These are phyloP conservation scores for Fragum sueziense DNA, from an alignment of 2,888 invertebrate species.

Conservation along the genomic window DNA sequence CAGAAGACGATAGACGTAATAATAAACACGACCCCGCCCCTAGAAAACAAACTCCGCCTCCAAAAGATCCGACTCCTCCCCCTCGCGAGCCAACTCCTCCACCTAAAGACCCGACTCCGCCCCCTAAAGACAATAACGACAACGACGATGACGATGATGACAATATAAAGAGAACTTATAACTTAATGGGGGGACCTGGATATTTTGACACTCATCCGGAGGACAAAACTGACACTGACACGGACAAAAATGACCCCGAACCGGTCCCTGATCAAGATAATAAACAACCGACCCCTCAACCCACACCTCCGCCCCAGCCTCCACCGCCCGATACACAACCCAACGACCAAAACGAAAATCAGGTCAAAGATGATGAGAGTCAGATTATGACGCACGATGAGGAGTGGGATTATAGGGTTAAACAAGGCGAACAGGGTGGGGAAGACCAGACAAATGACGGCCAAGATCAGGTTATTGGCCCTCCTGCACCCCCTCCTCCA, in stretches of 20 bases:
- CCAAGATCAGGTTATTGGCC: background rate
- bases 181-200: background rate
- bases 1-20: background rate
- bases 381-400: background rate
- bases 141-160: slow-evolving; percentile 1
- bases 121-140: slow-evolving; percentile 11
- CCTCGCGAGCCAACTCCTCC: slow-evolving; percentile 40
- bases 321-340: slow-evolving; percentile 26
- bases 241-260: slow-evolving; percentile 28
- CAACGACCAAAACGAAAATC: slow-evolving; percentile 11
- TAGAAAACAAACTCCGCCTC: slow-evolving; percentile 26
- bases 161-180: background rate
- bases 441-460: background rate
- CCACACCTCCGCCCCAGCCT: slow-evolving; percentile 21
- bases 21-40: background rate
- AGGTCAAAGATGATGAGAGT: background rate
- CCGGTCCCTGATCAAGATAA: slow-evolving; percentile 34
- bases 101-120: slow-evolving; percentile 23
- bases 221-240: slow-evolving; percentile 23
- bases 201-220: background rate
- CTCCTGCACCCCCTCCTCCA: background rate
- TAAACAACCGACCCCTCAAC: slow-evolving; percentile 34
- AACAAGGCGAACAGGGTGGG: background rate
- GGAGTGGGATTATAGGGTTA: background rate
- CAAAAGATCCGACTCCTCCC: slow-evolving; percentile 30